Conservation (phyloP, 2,888 invertebrate species). For the Microplitis manilae region DNA sequence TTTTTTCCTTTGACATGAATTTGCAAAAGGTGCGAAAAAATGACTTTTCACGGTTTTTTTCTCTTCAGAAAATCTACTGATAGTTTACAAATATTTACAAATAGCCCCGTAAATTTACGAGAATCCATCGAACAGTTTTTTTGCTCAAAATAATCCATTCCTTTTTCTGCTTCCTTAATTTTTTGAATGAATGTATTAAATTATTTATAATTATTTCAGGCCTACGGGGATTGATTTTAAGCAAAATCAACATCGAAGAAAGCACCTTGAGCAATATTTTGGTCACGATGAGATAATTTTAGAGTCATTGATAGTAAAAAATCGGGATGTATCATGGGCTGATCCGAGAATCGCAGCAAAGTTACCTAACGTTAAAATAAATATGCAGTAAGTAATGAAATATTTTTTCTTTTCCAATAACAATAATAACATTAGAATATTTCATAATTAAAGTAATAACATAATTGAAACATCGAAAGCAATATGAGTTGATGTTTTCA, state of each 20-base stretch:
- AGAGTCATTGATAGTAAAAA: background rate
- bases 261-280: constrained; percentile 58
- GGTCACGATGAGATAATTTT: constrained; percentile 47
- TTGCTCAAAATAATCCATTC: background rate
- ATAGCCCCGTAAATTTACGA: no score
- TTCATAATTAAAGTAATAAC: background rate
- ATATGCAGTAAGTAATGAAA: background rate
- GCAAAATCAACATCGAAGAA: constrained; percentile 56
- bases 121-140: background rate
- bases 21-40: no score
- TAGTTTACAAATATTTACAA: no score
- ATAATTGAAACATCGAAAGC: no score
- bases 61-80: no score
- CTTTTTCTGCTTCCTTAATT: background rate
- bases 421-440: background rate
- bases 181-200: background rate
- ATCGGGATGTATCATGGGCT: background rate
- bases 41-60: no score
- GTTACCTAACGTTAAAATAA: background rate
- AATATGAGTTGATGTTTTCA: background rate
- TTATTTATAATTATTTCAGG: constrained; percentile 48
- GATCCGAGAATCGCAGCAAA: background rate
- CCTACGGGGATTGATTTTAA: constrained; percentile 62
- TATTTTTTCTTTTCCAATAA: background rate
- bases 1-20: no score